phyloP scores from a whole-genome alignment of 2,797 vertebrate genomes.

The Huso huso region DNA sequence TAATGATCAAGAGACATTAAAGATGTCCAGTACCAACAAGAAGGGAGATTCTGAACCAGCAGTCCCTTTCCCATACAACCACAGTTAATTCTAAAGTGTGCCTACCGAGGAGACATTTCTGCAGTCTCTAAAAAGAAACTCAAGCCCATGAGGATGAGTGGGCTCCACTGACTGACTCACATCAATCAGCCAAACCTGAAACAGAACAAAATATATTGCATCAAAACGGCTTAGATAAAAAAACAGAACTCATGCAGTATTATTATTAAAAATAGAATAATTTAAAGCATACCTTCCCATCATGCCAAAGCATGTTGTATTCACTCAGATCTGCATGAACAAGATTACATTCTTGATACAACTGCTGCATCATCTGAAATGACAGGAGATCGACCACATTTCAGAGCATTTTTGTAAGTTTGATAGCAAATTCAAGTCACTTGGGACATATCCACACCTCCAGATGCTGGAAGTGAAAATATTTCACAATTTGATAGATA shows the following conservation, averaged over 20 bases:
- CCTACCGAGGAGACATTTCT: slow-evolving; percentile 86
- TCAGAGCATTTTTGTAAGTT: too few relatives aligned
- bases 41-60: not conserved
- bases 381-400: too few relatives aligned
- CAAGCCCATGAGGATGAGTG: slow-evolving; percentile 84
- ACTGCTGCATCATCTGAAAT: slow-evolving; percentile 79
- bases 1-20: too few relatives aligned
- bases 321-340: slow-evolving; percentile 94
- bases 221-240: too few relatives aligned
- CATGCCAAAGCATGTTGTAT: slow-evolving; percentile 95
- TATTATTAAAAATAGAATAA: too few relatives aligned
- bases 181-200: slow-evolving; percentile 91
- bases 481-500: too few relatives aligned
- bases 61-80: not conserved
- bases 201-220: slow-evolving; percentile 14
- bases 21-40: too few relatives aligned
- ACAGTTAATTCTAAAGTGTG: too few relatives aligned
- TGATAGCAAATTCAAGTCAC: too few relatives aligned
- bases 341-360: slow-evolving; percentile 80
- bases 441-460: too few relatives aligned
- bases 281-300: slow-evolving; percentile 65
- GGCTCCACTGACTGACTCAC: slow-evolving; percentile 95
- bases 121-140: slow-evolving; percentile 94
- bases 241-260: slow-evolving; percentile 10
- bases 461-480: too few relatives aligned